Conservation (phyloP, 1,140 invertebrate genomes). For the Rhysida immarginata region DNA sequence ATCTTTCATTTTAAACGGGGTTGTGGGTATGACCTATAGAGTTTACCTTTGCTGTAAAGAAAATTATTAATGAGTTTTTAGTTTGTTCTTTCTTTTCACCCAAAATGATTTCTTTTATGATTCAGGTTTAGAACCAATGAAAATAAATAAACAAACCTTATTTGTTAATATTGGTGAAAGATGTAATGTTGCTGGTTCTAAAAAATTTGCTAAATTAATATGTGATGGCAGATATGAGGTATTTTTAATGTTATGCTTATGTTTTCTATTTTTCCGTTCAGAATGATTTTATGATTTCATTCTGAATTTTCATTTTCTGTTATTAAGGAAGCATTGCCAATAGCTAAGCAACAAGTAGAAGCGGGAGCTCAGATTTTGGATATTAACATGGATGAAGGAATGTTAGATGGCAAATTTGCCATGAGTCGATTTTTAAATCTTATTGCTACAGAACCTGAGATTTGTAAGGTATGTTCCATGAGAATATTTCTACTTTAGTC, state of each 20-base stretch:
- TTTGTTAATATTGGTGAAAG: slow-evolving; percentile 49
- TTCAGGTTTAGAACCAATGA: slow-evolving; percentile 37
- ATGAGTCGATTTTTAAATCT: slow-evolving; percentile 45
- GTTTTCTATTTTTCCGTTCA: neutral
- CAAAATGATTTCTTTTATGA: neutral
- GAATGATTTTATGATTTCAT: neutral
- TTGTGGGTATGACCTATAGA: too few relatives aligned
- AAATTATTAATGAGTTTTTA: neutral
- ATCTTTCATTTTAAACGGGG: too few relatives aligned
- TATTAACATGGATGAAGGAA: slow-evolving; percentile 49
- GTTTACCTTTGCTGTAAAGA: too few relatives aligned
- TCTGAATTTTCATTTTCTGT: neutral
- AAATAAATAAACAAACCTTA: slow-evolving; percentile 35
- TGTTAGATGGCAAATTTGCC: slow-evolving; percentile 39
- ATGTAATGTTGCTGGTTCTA: slow-evolving; percentile 46
- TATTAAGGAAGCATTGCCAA: slow-evolving; percentile 35
- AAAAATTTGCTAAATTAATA: slow-evolving; percentile 38
- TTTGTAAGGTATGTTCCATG: slow-evolving; percentile 33
- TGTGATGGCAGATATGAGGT: slow-evolving; percentile 41
- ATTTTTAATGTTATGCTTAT: too few relatives aligned
- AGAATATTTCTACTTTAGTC: neutral
- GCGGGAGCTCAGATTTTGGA: slow-evolving; percentile 46
- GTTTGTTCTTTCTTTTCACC: neutral
- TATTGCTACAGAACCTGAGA: slow-evolving; percentile 41
- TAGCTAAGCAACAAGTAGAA: slow-evolving; percentile 44